Percentiles rank a stretch among this genome's conserved stretches.
Evolutionary conservation across 2,888 invertebrate genomes (phyloP).

Genomic region (Ariolimax columbianus): DNA sequence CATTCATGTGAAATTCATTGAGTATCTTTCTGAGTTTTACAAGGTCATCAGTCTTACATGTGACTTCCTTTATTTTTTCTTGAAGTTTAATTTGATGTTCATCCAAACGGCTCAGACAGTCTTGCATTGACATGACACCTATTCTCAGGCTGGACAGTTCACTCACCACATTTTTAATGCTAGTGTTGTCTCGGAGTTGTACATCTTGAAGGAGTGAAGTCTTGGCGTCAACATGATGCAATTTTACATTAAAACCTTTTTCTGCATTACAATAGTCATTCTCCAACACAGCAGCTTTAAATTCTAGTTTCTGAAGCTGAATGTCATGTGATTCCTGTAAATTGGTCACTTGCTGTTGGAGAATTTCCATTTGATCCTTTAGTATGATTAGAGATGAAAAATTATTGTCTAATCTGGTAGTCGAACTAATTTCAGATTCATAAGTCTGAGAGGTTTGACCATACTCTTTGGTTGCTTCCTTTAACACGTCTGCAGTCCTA

Average conservation of each 20-base stretch:
- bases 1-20: conserved; percentile 19
- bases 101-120: neutral
- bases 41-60: neutral
- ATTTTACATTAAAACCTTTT: neutral
- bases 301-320: neutral
- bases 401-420: neutral
- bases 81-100: neutral
- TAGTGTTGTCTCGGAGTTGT: neutral
- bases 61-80: neutral
- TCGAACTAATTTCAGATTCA: neutral
- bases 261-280: neutral
- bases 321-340: conserved; percentile 22
- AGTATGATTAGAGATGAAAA: neutral
- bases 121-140: conserved; percentile 2
- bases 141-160: neutral
- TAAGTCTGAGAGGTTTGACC: neutral
- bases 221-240: conserved; percentile 29
- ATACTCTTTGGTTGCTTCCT: neutral
- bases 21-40: conserved; percentile 18
- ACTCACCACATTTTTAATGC: neutral
- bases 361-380: conserved; percentile 16
- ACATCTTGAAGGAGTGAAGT: conserved; percentile 24
- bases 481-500: neutral
- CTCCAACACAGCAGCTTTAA: neutral
- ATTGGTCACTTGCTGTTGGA: conserved; percentile 16